phyloP scores from a whole-genome alignment of 2,888 invertebrate species.

The Xylocampa areola region DNA sequence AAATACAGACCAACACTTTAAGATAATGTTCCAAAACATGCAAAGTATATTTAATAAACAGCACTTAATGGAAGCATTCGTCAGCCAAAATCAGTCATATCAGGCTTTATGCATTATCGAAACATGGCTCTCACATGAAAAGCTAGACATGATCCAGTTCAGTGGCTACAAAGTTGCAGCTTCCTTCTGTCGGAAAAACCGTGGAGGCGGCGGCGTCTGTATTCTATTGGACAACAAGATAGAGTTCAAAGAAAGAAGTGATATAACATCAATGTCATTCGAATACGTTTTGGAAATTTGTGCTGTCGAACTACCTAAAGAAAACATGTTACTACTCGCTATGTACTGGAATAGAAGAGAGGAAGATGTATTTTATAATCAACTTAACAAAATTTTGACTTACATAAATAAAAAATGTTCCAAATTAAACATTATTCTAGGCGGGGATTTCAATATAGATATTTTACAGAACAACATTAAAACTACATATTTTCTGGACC shows the following conservation, averaged over 20 bases:
- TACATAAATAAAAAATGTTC: slow-evolving; percentile 4
- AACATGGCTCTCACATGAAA: slow-evolving; percentile 16
- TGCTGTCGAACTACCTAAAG: slow-evolving; percentile 1
- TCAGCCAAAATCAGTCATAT: background rate
- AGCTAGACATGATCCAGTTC: too few species aligned
- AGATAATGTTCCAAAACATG: slow-evolving; percentile 13
- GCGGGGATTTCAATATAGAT: too few species aligned
- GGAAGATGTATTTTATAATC: too few species aligned
- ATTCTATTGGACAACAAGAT: slow-evolving; percentile 1
- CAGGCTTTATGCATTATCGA: slow-evolving; percentile 16
- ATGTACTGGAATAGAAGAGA: too few species aligned
- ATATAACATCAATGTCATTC: background rate
- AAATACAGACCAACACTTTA: background rate
- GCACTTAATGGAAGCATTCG: slow-evolving; percentile 15
- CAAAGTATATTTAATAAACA: slow-evolving; percentile 20
- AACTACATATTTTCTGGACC: background rate
- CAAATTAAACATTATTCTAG: background rate
- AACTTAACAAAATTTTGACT: slow-evolving; percentile 1
- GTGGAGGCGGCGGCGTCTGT: slow-evolving; percentile 3
- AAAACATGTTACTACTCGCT: background rate
- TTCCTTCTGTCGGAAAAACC: slow-evolving; percentile 8
- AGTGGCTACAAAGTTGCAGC: slow-evolving; percentile 7
- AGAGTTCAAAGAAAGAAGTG: background rate
- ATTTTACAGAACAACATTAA: background rate
- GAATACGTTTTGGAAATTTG: slow-evolving; percentile 9